These are phyloP conservation scores for Ceratina calcarata DNA, from an alignment of 1,140 invertebrate species.

Conservation along the genomic window DNA sequence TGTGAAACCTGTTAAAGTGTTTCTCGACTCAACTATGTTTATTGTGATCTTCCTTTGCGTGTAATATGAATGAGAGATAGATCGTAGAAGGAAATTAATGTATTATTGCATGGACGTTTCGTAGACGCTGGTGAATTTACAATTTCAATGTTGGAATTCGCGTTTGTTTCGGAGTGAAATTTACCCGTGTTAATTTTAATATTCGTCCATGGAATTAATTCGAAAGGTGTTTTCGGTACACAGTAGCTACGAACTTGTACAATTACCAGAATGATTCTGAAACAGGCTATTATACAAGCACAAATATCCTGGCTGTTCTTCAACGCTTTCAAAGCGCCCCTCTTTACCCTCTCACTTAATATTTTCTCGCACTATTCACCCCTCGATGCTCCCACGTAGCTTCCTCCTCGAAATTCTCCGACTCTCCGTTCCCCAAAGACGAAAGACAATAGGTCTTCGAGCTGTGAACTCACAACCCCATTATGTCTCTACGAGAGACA, in stretches of 20 bases:
- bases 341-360: conserved; percentile 14
- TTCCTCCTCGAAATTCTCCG: conserved; percentile 2
- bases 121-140: background rate
- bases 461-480: background rate
- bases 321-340: background rate
- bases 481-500: conserved; percentile 5
- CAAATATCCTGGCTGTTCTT: background rate
- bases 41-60: too few relatives aligned
- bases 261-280: conserved; percentile 1
- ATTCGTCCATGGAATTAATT: background rate
- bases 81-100: too few relatives aligned
- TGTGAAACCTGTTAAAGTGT: background rate
- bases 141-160: background rate
- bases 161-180: background rate
- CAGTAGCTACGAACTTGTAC: background rate
- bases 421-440: conserved; percentile 13
- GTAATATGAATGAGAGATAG: background rate
- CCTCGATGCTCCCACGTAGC: too few relatives aligned
- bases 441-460: background rate
- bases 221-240: background rate
- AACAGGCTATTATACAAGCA: background rate
- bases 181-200: background rate
- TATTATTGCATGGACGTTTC: background rate
- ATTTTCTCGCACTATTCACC: conserved; percentile 11
- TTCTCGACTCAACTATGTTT: too few relatives aligned